A percentile compares a stretch with the other conserved stretches of the same genome.
Evolutionary conservation across 2,113 vertebrate genomes (phyloP).

Genomic region (Acrocephalus arundinaceus): DNA sequence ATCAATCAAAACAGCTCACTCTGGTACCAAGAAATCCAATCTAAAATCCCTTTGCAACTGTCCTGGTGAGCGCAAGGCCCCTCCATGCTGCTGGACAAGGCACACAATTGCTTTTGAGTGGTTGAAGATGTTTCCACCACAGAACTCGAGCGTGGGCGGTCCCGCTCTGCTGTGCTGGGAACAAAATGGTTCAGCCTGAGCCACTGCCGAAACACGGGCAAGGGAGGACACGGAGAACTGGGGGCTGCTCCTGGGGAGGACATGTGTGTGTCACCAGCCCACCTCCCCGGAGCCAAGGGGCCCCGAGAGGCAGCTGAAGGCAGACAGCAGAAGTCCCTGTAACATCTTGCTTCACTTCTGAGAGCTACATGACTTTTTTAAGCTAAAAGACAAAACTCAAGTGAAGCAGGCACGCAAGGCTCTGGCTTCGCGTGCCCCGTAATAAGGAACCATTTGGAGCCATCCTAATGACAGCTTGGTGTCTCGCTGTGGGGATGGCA

Average conservation of each 20-base stretch:
- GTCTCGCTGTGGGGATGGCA: not conserved
- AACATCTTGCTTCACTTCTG: not conserved
- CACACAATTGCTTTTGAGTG: not conserved
- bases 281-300: not conserved
- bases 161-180: not conserved
- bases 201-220: not conserved
- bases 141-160: not conserved
- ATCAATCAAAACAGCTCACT: not conserved
- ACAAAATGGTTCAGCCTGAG: not conserved
- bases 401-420: slow-evolving; percentile 19
- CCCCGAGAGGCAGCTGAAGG: not conserved
- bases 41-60: not conserved
- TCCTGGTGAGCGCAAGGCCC: not conserved
- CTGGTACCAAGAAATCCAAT: not conserved
- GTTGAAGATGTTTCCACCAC: slow-evolving; percentile 38
- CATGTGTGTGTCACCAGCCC: not conserved
- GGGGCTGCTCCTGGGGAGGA: not conserved
- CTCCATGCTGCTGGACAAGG: not conserved
- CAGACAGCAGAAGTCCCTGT: not conserved
- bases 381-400: not conserved
- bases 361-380: not conserved
- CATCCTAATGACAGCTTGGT: slow-evolving; percentile 54
- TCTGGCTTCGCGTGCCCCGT: not conserved
- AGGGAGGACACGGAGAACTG: rapidly evolving
- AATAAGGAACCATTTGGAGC: slow-evolving; percentile 49